Evolutionary conservation across 2,797 vertebrate species (phyloP).

Genomic region (Glossophaga mutica): DNA sequence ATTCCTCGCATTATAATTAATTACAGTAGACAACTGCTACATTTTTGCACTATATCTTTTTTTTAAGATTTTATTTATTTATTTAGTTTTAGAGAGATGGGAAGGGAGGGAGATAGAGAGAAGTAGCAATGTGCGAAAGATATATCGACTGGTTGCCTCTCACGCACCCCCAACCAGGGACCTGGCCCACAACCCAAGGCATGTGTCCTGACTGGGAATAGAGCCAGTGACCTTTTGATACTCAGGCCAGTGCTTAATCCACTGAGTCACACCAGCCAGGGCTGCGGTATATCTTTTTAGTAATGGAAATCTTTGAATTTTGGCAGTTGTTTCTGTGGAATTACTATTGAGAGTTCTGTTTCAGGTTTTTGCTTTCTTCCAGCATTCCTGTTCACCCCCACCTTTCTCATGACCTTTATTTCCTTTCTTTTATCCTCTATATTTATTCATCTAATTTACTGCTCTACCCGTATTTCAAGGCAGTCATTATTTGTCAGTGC

Average conservation of each 20-base stretch:
- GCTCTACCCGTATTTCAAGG: neutral
- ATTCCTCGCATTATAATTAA: conserved; percentile 12
- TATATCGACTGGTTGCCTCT: too few species aligned
- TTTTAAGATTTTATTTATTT: too few species aligned
- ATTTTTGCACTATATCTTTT: neutral
- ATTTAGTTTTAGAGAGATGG: too few species aligned
- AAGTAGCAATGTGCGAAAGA: too few species aligned
- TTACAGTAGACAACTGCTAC: neutral
- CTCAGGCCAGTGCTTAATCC: too few species aligned
- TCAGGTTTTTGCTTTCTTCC: neutral
- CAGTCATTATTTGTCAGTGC: neutral
- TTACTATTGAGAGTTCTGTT: neutral
- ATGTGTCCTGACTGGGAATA: too few species aligned
- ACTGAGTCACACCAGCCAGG: too few species aligned
- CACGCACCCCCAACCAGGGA: too few species aligned
- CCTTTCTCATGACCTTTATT: neutral
- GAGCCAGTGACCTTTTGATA: too few species aligned
- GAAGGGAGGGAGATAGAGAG: too few species aligned
- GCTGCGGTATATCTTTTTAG: neutral
- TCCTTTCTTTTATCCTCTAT: neutral
- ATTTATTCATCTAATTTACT: neutral
- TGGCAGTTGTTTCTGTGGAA: neutral
- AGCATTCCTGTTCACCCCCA: neutral
- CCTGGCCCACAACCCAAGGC: too few species aligned
- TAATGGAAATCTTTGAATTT: neutral